A percentile compares a stretch with the other conserved stretches of the same genome.
phyloP scores from a whole-genome alignment of 2,113 vertebrate species.

The Myotis brandtii region DNA sequence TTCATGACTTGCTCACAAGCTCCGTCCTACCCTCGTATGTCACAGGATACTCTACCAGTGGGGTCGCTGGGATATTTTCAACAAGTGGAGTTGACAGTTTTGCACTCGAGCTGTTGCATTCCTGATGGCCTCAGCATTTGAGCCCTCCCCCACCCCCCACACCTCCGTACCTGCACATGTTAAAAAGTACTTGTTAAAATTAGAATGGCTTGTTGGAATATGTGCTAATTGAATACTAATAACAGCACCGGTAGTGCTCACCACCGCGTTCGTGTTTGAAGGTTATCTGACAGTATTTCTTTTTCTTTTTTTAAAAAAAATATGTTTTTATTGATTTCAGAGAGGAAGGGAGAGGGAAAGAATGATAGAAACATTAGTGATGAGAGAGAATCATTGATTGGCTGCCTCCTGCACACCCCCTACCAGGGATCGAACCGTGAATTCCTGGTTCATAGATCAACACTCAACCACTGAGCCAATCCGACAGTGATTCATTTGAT shows the following conservation, averaged over 20 bases:
- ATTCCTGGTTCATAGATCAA: too few species aligned
- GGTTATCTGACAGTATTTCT: neutral
- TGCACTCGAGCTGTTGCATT: neutral
- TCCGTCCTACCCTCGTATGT: neutral
- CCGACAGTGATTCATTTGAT: neutral
- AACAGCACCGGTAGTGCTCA: neutral
- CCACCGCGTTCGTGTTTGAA: neutral
- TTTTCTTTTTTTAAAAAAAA: too few species aligned
- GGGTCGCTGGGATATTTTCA: constrained; percentile 10
- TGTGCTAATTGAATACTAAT: neutral
- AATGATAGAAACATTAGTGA: too few species aligned
- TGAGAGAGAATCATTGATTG: too few species aligned
- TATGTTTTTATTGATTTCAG: too few species aligned
- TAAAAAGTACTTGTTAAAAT: neutral
- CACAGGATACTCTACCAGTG: neutral
- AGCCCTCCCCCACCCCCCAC: too few species aligned
- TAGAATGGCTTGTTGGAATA: neutral
- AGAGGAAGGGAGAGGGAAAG: too few species aligned
- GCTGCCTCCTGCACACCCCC: too few species aligned
- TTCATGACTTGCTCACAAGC: neutral
- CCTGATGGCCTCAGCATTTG: neutral
- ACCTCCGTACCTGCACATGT: neutral
- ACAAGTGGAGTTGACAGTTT: neutral
- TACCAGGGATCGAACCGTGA: too few species aligned
- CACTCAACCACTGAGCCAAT: neutral